Conservation (phyloP, 1,140 invertebrate genomes). For the Drosophila kohkoa region DNA sequence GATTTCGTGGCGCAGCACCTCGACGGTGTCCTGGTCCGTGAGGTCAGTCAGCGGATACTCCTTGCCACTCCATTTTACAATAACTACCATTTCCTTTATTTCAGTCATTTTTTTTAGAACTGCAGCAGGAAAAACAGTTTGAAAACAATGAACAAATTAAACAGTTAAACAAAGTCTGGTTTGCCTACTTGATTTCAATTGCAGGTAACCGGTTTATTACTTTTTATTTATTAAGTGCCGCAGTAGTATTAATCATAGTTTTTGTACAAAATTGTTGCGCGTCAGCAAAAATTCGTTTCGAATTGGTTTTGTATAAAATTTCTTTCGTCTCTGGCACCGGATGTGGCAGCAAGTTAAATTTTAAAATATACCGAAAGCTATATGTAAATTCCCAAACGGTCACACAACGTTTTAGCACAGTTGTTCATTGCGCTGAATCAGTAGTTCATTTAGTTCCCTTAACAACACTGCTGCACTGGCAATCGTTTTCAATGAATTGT, state of each 20-base stretch:
- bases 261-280: constrained; percentile 21
- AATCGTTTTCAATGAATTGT: neutral
- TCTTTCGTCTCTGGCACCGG: neutral
- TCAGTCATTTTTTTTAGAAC: constrained; percentile 54
- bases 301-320: constrained; percentile 12
- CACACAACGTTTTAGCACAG: constrained; percentile 1
- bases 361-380: constrained; percentile 1
- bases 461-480: neutral
- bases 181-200: constrained; percentile 18
- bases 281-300: constrained; percentile 28
- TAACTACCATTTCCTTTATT: constrained; percentile 85
- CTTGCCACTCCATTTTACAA: constrained; percentile 95
- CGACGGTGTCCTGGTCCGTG: constrained; percentile 91
- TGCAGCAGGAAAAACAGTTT: neutral
- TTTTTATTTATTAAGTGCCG: neutral
- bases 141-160: neutral
- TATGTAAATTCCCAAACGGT: neutral
- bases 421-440: neutral
- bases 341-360: neutral
- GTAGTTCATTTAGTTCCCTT: neutral
- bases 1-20: constrained; percentile 89
- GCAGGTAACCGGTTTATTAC: constrained; percentile 16
- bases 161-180: neutral
- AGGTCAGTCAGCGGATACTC: constrained; percentile 84
- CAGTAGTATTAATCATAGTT: constrained; percentile 11